Evolutionary conservation across 2,113 vertebrate genomes (phyloP), one percentile per base, ranked within the genome.

Genomic region (Lophura nycthemera): DNA sequence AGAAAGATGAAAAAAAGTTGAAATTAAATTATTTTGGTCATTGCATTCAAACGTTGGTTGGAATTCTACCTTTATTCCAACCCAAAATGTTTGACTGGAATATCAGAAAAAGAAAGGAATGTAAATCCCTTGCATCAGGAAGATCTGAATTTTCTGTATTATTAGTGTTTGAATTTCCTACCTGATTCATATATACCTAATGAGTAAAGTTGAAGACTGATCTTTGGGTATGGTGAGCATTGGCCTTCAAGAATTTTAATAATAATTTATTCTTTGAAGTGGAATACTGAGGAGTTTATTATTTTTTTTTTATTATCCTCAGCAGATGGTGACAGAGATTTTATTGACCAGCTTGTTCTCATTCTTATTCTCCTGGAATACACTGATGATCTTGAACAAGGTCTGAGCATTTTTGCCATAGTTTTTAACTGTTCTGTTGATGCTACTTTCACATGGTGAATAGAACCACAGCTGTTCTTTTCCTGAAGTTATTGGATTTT

Each of bases 161-260:
- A 63, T 17, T 17, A 36, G 15, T 14, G 14, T 38, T 63, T 38
- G 34, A 12, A 29, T 90, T 87, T 89, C 18, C 14, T 72, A 27
- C 7, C 10, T 89, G 27, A 2, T 5, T 61, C 2, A 5, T 54
- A 8, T 11, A 2, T 40, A 15, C 72, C 32, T 69, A 61, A 38
- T 2, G 21, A 9, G 2, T 8, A 77, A 89, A 88, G 13, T 1
- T 4, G 43, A 25, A 75, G 2, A 29, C 36, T 43, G 20, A 60
- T 4, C 50, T 42, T n/a, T 6, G 0, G 0, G 1, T 45, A 36
- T 48, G 74, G 1, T 50, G 29, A 71, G 5, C 16, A 21, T 3
- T 29, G 3, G 2, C 67, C 6, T 19, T 60, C 38, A 78, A 11
- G 7, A 78, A 10, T 61, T 69, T 79, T 69, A 54, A 13, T 65